phyloP scores from a whole-genome alignment of 2,888 invertebrate species.

The Dryobota labecula region DNA sequence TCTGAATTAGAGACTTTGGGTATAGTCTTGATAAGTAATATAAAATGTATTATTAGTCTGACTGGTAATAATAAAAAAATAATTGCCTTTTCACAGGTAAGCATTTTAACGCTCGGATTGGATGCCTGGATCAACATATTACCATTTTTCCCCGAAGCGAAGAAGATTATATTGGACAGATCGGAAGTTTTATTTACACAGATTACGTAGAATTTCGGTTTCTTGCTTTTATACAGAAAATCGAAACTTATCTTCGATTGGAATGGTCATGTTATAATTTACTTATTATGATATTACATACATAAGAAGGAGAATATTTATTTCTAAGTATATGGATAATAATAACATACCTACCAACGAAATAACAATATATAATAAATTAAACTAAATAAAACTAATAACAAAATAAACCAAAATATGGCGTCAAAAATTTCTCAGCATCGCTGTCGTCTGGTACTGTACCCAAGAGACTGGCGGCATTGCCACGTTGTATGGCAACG shows the following conservation, averaged over 20 bases:
- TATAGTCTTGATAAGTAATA: neutral
- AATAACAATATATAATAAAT: too few relatives aligned
- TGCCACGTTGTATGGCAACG: too few relatives aligned
- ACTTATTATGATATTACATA: too few relatives aligned
- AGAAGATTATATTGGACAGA: slow-evolving; percentile 76
- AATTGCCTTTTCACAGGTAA: slow-evolving; percentile 71
- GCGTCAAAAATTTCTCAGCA: too few relatives aligned
- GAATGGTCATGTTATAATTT: neutral
- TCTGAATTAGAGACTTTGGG: too few relatives aligned
- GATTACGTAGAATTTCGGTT: slow-evolving; percentile 44
- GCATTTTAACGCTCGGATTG: slow-evolving; percentile 79
- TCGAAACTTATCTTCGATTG: neutral
- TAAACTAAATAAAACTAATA: too few relatives aligned
- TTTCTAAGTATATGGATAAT: too few relatives aligned
- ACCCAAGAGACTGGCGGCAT: too few relatives aligned
- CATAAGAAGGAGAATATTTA: too few relatives aligned
- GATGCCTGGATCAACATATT: slow-evolving; percentile 85
- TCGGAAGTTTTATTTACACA: slow-evolving; percentile 81
- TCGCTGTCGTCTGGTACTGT: too few relatives aligned
- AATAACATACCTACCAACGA: too few relatives aligned
- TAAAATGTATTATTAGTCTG: neutral
- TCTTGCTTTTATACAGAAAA: neutral
- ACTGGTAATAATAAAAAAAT: neutral
- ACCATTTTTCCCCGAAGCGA: slow-evolving; percentile 82
- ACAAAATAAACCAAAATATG: too few relatives aligned